A percentile compares a stretch with the other conserved stretches of the same genome.
phyloP scores from a whole-genome alignment of 1,140 invertebrate genomes.

The Pseudachorutes palmiensis region DNA sequence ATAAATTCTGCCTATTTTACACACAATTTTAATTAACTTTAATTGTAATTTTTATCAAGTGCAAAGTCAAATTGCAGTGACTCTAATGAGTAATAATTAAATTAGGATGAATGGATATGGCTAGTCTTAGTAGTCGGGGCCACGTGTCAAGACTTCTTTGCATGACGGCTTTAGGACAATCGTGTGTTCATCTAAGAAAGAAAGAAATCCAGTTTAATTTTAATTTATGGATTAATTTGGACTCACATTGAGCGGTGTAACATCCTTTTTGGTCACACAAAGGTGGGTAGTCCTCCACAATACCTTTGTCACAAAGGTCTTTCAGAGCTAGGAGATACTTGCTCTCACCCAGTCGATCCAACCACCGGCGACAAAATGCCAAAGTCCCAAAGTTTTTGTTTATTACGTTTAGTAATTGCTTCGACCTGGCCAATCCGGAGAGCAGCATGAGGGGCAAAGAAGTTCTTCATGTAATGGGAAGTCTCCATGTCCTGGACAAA shows the following conservation, averaged over 20 bases:
- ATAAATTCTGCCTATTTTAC: too few species aligned
- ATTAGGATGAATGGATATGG: too few species aligned
- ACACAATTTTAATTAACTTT: too few species aligned
- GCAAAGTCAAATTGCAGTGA: too few species aligned
- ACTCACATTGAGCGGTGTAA: slow-evolving; percentile 86
- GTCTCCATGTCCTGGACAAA: slow-evolving; percentile 99
- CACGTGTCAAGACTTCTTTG: slow-evolving; percentile 94
- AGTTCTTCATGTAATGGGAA: slow-evolving; percentile 99
- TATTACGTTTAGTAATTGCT: slow-evolving; percentile 85
- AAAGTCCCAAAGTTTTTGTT: slow-evolving; percentile 97
- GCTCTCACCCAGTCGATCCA: slow-evolving; percentile 90
- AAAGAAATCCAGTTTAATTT: neutral
- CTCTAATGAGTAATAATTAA: too few species aligned
- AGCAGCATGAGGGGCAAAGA: slow-evolving; percentile 85
- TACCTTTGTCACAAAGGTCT: slow-evolving; percentile 91
- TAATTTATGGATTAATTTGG: neutral
- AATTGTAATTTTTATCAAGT: too few species aligned
- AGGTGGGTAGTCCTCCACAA: slow-evolving; percentile 95
- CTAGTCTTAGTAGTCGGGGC: slow-evolving; percentile 83
- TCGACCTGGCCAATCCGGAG: slow-evolving; percentile 60
- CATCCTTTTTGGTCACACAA: slow-evolving; percentile 95
- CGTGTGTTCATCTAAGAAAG: slow-evolving; percentile 69
- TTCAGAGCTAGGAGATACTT: slow-evolving; percentile 98
- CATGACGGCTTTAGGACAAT: slow-evolving; percentile 94
- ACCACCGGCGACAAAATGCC: slow-evolving; percentile 97